Evolutionary conservation across 2,888 invertebrate species (phyloP).

Genomic region (Plemyria rubiginata): DNA sequence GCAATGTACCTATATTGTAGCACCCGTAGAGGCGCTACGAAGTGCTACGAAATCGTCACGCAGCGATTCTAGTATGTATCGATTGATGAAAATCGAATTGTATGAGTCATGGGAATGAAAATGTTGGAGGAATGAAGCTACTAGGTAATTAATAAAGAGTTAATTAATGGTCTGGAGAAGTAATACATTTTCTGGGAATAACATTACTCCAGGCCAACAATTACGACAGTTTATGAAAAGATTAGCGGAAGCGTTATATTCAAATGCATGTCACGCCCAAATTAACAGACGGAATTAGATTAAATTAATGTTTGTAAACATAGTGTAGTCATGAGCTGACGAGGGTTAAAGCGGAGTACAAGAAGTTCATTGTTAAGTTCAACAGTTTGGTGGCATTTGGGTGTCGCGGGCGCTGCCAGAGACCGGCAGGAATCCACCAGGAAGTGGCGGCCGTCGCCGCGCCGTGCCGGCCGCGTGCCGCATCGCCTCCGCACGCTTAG

Average conservation of each 20-base stretch:
- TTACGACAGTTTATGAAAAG: constrained; percentile 4
- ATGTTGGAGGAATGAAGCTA: not conserved
- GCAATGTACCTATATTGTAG: not conserved
- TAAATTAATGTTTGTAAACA: constrained; percentile 77
- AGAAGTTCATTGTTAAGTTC: constrained; percentile 81
- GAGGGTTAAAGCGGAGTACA: constrained; percentile 63
- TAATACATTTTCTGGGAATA: constrained; percentile 2
- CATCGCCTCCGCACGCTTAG: constrained; percentile 40
- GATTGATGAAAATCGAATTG: not conserved
- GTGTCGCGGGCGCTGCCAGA: constrained; percentile 63
- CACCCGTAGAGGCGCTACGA: constrained; percentile 26
- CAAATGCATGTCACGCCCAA: constrained; percentile 36
- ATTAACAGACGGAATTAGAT: constrained; percentile 58
- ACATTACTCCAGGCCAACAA: constrained; percentile 13
- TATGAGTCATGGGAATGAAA: not conserved
- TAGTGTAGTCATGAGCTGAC: constrained; percentile 48
- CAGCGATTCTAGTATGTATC: not conserved
- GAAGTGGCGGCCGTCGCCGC: constrained; percentile 51
- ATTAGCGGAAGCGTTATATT: constrained; percentile 24
- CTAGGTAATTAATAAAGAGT: not conserved
- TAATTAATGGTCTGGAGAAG: not conserved
- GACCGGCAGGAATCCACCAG: constrained; percentile 65
- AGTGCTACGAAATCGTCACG: constrained; percentile 19
- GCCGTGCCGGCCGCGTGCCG: constrained; percentile 27
- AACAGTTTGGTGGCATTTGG: constrained; percentile 59